phyloP scores from a whole-genome alignment of 2,797 vertebrate genomes.

The Coreius guichenoti region DNA sequence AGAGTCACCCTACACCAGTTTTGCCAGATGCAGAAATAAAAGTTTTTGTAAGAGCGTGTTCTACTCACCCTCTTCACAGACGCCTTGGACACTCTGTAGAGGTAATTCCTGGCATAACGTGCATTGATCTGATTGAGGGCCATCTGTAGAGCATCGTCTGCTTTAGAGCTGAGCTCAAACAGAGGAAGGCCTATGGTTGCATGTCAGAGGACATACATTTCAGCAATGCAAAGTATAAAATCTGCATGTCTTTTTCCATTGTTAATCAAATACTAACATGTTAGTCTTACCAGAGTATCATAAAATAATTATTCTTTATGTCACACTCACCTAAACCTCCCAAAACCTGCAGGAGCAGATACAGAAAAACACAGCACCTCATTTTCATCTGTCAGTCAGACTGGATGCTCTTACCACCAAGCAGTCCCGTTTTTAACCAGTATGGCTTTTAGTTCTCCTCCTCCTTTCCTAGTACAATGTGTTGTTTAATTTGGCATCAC shows the following conservation, averaged over 20 bases:
- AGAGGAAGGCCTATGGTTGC: conserved; percentile 61
- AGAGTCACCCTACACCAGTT: background rate
- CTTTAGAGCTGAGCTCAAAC: conserved; percentile 58
- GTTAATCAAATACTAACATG: background rate
- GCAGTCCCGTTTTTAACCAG: conserved; percentile 25
- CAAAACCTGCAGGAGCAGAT: conserved; percentile 66
- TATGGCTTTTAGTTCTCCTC: background rate
- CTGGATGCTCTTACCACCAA: background rate
- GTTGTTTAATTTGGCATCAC: conserved; percentile 54
- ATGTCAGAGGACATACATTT: background rate
- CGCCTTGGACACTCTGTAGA: conserved; percentile 65
- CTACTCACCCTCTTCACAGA: conserved; percentile 65
- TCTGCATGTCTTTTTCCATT: background rate
- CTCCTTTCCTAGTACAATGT: conserved; percentile 41
- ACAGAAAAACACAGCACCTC: conserved; percentile 60
- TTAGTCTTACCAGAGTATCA: background rate
- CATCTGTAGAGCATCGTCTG: conserved; percentile 58
- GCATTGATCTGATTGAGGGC: conserved; percentile 68
- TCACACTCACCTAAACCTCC: conserved; percentile 68
- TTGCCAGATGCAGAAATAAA: background rate
- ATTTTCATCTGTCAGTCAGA: conserved; percentile 59
- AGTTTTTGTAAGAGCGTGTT: background rate
- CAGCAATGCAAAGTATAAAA: background rate
- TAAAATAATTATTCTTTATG: background rate
- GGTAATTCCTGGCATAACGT: conserved; percentile 37